These are phyloP conservation scores for Abrostola triplasia DNA, from an alignment of 2,888 invertebrate genomes.

Conservation along the genomic window DNA sequence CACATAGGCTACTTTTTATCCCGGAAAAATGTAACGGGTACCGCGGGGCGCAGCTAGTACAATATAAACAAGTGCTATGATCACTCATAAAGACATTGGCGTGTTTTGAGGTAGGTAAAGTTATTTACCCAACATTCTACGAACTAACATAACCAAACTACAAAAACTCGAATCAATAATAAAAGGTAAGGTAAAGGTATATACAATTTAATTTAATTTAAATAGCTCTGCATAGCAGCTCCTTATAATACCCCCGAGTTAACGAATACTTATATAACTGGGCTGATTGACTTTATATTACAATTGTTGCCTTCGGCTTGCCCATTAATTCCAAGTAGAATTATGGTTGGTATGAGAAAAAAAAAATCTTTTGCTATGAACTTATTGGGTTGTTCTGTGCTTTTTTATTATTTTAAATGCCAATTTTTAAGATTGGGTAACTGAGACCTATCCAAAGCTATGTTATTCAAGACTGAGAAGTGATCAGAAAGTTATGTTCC, in stretches of 20 bases:
- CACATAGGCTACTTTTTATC: no score
- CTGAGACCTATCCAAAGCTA: neutral
- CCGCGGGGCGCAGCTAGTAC: no score
- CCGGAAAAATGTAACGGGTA: no score
- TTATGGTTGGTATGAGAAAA: constrained; percentile 19
- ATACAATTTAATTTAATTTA: no score
- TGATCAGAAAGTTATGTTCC: neutral
- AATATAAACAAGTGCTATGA: no score
- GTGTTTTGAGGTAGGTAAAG: no score
- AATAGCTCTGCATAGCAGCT: constrained; percentile 5
- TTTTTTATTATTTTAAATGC: neutral
- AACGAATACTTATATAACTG: constrained; percentile 49
- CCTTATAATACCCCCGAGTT: constrained; percentile 38
- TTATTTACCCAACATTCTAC: no score
- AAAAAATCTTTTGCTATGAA: neutral
- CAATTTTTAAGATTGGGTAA: neutral
- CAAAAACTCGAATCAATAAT: no score
- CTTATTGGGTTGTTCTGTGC: neutral
- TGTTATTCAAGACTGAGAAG: no score
- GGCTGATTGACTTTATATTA: constrained; percentile 38
- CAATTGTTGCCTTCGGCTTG: constrained; percentile 24
- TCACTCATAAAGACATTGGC: no score
- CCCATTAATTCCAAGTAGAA: constrained; percentile 19
- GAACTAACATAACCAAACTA: no score
- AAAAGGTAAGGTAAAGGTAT: no score